A percentile compares a stretch with the other conserved stretches of the same genome.
Evolutionary conservation across 2,113 vertebrate genomes (phyloP).

Genomic region (Cettia cetti): DNA sequence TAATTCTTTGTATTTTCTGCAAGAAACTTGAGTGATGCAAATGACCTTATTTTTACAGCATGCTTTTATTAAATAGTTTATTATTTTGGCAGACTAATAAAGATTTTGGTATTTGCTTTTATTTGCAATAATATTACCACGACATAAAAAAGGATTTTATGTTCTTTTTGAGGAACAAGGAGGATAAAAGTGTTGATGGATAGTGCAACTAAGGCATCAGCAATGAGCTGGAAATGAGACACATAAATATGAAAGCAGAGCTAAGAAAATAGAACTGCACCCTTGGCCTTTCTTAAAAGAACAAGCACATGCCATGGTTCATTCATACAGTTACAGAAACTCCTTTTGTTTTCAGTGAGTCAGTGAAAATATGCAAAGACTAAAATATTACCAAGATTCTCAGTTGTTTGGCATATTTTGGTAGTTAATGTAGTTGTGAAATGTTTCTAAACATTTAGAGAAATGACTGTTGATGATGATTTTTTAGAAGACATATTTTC

Average conservation of each 20-base stretch:
- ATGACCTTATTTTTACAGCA: constrained; percentile 90
- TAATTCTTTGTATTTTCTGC: constrained; percentile 79
- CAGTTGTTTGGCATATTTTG: constrained; percentile 29
- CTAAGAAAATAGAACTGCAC: constrained; percentile 89
- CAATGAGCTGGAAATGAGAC: constrained; percentile 96
- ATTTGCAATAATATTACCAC: constrained; percentile 90
- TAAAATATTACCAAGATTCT: constrained; percentile 52
- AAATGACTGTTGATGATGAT: neutral
- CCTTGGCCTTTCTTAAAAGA: constrained; percentile 96
- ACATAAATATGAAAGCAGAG: constrained; percentile 97
- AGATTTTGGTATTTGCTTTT: constrained; percentile 92
- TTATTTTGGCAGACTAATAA: constrained; percentile 91
- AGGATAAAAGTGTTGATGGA: constrained; percentile 97
- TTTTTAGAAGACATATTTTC: constrained; percentile 2
- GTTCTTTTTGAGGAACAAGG: constrained; percentile 89
- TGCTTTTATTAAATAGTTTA: constrained; percentile 93
- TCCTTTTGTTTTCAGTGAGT: constrained; percentile 74
- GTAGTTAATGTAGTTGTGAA: constrained; percentile 57
- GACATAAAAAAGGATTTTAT: constrained; percentile 93
- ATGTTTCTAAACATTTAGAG: constrained; percentile 47
- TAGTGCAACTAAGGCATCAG: constrained; percentile 89
- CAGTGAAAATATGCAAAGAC: constrained; percentile 48
- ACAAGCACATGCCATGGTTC: constrained; percentile 85
- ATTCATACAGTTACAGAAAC: constrained; percentile 85
- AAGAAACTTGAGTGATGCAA: constrained; percentile 86